A percentile compares a stretch with the other conserved stretches of the same genome.
These are phyloP conservation scores for Lepidochrysops patricia DNA, from an alignment of 2,888 invertebrate species.

Conservation along the genomic window DNA sequence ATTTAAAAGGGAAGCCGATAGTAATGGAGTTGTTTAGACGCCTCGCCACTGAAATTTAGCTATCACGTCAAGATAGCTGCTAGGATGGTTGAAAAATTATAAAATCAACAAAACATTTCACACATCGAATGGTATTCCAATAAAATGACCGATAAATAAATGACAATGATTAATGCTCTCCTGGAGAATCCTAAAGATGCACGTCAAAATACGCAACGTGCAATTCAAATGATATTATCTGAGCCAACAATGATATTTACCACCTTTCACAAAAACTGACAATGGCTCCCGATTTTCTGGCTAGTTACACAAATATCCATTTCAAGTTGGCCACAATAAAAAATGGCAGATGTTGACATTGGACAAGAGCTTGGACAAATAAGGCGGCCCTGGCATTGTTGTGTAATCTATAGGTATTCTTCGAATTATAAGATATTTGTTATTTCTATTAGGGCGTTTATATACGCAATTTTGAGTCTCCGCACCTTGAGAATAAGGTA, in stretches of 20 bases:
- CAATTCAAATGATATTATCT: conserved; percentile 37
- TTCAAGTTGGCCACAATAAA: conserved; percentile 54
- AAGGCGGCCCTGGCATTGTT: conserved; percentile 56
- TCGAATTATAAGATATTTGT: conserved; percentile 72
- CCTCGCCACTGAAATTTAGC: no score
- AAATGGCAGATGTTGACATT: conserved; percentile 67
- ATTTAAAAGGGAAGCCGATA: no score
- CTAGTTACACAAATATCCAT: conserved; percentile 69
- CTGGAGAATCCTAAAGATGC: conserved; percentile 20
- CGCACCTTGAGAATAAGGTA: conserved; percentile 27
- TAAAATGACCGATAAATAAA: background rate
- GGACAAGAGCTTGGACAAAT: conserved; percentile 48
- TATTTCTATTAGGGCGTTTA: conserved; percentile 64
- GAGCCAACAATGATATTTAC: conserved; percentile 46
- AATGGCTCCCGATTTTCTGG: conserved; percentile 68
- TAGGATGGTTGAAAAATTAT: no score
- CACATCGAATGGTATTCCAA: background rate
- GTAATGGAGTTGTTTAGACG: no score
- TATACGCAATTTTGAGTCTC: conserved; percentile 24
- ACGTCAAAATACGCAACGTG: conserved; percentile 41
- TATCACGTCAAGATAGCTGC: no score
- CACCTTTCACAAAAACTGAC: conserved; percentile 44
- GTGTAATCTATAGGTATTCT: conserved; percentile 64
- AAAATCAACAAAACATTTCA: background rate
- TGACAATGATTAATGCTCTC: background rate